Evolutionary conservation across 2,797 vertebrate species (phyloP).

Genomic region (Lagodon rhomboides): DNA sequence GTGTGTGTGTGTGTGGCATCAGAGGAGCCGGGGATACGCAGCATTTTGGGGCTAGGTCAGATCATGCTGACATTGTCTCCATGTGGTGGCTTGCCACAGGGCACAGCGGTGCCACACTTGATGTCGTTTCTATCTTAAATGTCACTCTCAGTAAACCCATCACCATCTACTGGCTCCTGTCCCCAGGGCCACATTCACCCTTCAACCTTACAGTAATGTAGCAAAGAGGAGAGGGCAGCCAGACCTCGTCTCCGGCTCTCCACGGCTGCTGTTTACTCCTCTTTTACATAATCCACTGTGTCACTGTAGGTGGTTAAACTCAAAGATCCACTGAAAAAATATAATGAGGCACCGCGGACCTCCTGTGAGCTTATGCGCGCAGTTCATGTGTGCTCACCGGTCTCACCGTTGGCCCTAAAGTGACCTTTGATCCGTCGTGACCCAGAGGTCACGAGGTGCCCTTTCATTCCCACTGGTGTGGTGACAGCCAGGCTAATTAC

Average conservation of each 20-base stretch:
- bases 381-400: conserved; percentile 52
- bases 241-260: conserved; percentile 46
- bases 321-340: conserved; percentile 54
- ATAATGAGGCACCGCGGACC: conserved; percentile 51
- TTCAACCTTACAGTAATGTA: conserved; percentile 76
- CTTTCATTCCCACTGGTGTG: conserved; percentile 78
- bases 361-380: conserved; percentile 18
- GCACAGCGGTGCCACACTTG: conserved; percentile 69
- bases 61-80: conserved; percentile 76
- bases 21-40: conserved; percentile 40
- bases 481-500: conserved; percentile 81
- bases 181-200: conserved; percentile 76
- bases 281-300: conserved; percentile 74
- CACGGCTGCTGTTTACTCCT: conserved; percentile 65
- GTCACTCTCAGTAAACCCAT: conserved; percentile 76
- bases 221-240: conserved; percentile 69
- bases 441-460: conserved; percentile 67
- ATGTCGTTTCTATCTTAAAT: conserved; percentile 81
- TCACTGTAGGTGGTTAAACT: conserved; percentile 63
- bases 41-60: conserved; percentile 70
- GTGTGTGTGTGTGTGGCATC: neutral
- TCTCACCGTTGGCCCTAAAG: conserved; percentile 59
- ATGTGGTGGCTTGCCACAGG: conserved; percentile 66
- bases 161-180: conserved; percentile 51
- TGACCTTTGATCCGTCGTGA: conserved; percentile 78